Percentiles rank a stretch among this genome's conserved stretches.
These are phyloP conservation scores for Aromia moschata DNA, from an alignment of 2,888 invertebrate species.

Conservation along the genomic window DNA sequence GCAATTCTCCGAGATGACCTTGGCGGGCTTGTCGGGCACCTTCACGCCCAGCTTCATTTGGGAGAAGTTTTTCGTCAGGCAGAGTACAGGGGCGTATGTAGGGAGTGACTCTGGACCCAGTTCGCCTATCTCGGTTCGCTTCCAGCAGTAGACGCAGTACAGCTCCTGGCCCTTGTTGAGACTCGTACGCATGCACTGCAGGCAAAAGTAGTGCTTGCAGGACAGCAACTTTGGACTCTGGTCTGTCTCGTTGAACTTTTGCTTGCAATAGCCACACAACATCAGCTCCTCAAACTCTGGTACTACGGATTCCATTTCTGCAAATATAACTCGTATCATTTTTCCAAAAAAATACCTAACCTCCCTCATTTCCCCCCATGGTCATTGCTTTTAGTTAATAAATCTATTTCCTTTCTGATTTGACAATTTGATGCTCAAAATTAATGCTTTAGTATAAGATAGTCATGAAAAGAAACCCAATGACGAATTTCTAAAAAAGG, in stretches of 20 bases:
- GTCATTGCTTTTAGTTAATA: no score
- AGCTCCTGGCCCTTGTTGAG: slow-evolving; percentile 74
- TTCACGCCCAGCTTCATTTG: slow-evolving; percentile 66
- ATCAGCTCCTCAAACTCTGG: slow-evolving; percentile 79
- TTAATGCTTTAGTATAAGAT: no score
- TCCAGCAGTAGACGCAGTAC: slow-evolving; percentile 79
- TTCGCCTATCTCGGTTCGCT: slow-evolving; percentile 75
- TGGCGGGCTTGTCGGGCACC: slow-evolving; percentile 49
- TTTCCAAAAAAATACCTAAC: not conserved
- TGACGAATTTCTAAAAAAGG: no score
- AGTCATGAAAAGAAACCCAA: no score
- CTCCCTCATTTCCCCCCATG: not conserved
- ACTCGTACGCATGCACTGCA: slow-evolving; percentile 76
- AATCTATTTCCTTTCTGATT: no score
- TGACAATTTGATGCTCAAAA: no score
- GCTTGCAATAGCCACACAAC: slow-evolving; percentile 79
- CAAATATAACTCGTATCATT: not conserved
- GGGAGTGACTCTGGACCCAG: slow-evolving; percentile 74
- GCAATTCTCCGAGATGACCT: slow-evolving; percentile 70
- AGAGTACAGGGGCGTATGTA: slow-evolving; percentile 74
- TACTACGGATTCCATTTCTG: slow-evolving; percentile 62
- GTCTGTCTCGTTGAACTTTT: slow-evolving; percentile 78
- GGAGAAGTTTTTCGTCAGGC: slow-evolving; percentile 72
- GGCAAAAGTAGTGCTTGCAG: slow-evolving; percentile 81
- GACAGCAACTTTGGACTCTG: slow-evolving; percentile 77